These are phyloP conservation scores for Phrynosoma platyrhinos DNA, from an alignment of 2,113 vertebrate species.

Conservation along the genomic window DNA sequence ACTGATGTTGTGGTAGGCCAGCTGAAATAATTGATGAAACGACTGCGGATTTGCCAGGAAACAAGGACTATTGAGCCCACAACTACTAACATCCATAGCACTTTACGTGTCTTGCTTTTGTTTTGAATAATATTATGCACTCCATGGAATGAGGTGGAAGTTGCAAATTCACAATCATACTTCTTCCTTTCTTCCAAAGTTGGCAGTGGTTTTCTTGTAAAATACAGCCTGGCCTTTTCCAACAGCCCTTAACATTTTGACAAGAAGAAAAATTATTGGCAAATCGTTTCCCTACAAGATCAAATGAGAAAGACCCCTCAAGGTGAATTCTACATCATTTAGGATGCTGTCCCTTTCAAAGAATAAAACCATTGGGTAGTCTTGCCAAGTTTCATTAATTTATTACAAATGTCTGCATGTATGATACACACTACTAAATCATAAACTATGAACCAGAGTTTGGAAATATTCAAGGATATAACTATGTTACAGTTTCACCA, in stretches of 20 bases:
- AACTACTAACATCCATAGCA: conserved; percentile 73
- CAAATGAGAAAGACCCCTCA: background rate
- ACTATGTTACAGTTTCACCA: too few species aligned
- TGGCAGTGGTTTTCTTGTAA: conserved; percentile 67
- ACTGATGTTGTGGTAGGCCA: conserved; percentile 81
- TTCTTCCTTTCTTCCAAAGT: conserved; percentile 66
- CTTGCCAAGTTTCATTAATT: background rate
- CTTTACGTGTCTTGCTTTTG: conserved; percentile 60
- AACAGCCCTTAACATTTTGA: conserved; percentile 65
- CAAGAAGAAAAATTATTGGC: conserved; percentile 3
- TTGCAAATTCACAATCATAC: conserved; percentile 73
- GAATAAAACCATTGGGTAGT: background rate
- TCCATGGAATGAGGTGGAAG: conserved; percentile 78
- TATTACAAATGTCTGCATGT: background rate
- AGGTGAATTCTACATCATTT: background rate
- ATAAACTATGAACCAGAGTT: background rate
- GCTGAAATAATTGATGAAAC: conserved; percentile 77
- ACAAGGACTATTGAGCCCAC: conserved; percentile 59
- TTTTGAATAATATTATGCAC: conserved; percentile 73
- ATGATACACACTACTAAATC: background rate
- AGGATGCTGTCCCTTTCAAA: background rate
- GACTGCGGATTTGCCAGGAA: conserved; percentile 73
- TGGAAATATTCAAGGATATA: background rate
- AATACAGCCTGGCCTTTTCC: conserved; percentile 66
- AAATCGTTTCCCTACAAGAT: background rate